Percentiles rank a stretch among this genome's conserved stretches.
Evolutionary conservation across 23 tunicate genomes (phyloP).

Genomic region (Aplidium turbinatum): DNA sequence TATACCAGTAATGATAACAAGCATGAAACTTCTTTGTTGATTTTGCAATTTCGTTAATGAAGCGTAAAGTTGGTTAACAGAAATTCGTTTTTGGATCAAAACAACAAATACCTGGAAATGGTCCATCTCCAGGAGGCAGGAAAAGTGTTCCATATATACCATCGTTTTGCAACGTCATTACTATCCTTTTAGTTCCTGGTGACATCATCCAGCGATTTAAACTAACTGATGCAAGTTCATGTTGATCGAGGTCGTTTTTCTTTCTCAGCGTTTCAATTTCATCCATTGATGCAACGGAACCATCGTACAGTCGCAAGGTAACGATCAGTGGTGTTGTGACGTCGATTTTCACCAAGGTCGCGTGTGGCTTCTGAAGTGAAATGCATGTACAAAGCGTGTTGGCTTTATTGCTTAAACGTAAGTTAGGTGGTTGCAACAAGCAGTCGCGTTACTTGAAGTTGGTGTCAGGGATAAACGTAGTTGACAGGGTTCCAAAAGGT

Average conservation of each 20-base stretch:
- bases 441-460: too few relatives aligned
- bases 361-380: constrained; percentile 12
- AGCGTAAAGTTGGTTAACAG: too few relatives aligned
- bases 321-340: constrained; percentile 32
- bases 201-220: constrained; percentile 37
- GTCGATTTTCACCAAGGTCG: constrained; percentile 16
- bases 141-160: constrained; percentile 38
- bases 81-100: too few relatives aligned
- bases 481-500: too few relatives aligned
- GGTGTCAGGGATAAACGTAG: too few relatives aligned
- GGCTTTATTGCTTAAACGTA: too few relatives aligned
- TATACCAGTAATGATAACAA: too few relatives aligned
- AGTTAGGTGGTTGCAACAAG: too few relatives aligned
- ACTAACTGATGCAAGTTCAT: not conserved
- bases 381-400: not conserved
- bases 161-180: constrained; percentile 6
- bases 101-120: constrained; percentile 47
- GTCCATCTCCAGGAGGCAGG: constrained; percentile 32
- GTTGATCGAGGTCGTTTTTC: not conserved
- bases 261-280: not conserved
- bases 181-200: constrained; percentile 34
- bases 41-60: too few relatives aligned
- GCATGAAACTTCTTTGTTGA: too few relatives aligned
- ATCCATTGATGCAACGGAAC: not conserved
- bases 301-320: constrained; percentile 5